Evolutionary conservation across 1,140 invertebrate genomes (phyloP).

Genomic region (Cyclina sinensis): DNA sequence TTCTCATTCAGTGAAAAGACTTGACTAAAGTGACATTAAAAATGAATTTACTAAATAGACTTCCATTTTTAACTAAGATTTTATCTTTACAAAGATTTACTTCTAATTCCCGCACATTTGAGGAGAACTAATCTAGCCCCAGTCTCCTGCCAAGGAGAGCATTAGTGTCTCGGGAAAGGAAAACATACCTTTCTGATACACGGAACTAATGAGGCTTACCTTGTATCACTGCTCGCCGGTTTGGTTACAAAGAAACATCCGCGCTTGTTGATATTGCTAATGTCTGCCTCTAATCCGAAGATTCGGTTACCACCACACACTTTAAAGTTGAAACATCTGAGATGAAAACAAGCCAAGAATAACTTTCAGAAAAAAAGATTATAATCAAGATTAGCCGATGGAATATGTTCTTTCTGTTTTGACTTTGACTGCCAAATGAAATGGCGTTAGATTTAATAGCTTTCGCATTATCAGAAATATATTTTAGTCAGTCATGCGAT

Average conservation of each 20-base stretch:
- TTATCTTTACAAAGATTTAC: too few relatives aligned
- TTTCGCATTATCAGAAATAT: not conserved
- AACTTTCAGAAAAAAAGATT: constrained; percentile 25
- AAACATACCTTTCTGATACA: constrained; percentile 48
- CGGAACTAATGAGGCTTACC: constrained; percentile 3
- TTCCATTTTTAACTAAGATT: too few relatives aligned
- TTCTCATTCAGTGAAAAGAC: too few relatives aligned
- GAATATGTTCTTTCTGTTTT: constrained; percentile 41
- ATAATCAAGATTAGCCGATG: not conserved
- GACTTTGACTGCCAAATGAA: constrained; percentile 7
- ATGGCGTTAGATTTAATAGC: not conserved
- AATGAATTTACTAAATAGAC: too few relatives aligned
- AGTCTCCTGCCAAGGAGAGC: constrained; percentile 2
- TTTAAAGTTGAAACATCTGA: constrained; percentile 28
- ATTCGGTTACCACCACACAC: constrained; percentile 24
- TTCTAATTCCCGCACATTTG: not conserved
- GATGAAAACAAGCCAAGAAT: constrained; percentile 39
- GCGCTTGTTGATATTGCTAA: constrained; percentile 51
- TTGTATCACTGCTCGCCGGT: constrained; percentile 44
- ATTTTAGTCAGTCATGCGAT: too few relatives aligned
- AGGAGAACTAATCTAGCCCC: not conserved
- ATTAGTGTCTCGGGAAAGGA: constrained; percentile 49
- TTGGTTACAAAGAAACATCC: constrained; percentile 49
- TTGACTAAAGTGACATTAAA: too few relatives aligned
- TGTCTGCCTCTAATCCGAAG: constrained; percentile 27